Evolutionary conservation across 2,113 vertebrate species (phyloP), one percentile per base, ranked within the genome.

Genomic region (Phrynosoma blainvillii): DNA sequence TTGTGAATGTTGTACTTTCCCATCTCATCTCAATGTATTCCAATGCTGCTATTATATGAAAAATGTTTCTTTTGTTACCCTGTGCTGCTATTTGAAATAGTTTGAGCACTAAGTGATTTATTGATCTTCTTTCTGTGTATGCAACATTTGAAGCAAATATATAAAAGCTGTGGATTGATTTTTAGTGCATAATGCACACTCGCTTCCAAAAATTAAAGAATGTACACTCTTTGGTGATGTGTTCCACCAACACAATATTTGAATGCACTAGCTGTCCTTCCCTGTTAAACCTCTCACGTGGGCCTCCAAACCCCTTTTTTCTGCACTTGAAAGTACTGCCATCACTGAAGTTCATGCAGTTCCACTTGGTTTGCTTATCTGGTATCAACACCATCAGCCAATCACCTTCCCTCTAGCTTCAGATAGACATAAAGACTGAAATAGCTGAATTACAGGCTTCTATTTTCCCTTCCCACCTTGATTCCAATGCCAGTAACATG

Each of bases 31-130:
- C 93, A 88, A 89, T 89, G 9, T 91, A 90, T 92, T 95, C 92
- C 91, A n/a, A 90, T 92, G 90, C 92, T 91, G 71, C 89, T 90
- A 18, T 89, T 90, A 23, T 90, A 94, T 96, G 90, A 96, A 90
- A 91, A 92, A 91, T 89, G 89, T 96, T 95, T 91, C 81, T 88
- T 94, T 96, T 92, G 91, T 91, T 95, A 89, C 82, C 85, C 87
- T 92, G 77, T n/a, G 65, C 88, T 88, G 86, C 91, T 88, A 83
- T 92, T 90, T 85, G 73, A 20, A 91, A 91, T 79, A 92, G 2
- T 66, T 54, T 54, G 85, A 85, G 92, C 90, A 83, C 86, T 77
- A 56, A 12, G 4, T 1, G 84, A 84, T 74, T 54, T 84, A 18
- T 0, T 0, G 74, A 68, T 89, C 47, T 42, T 70, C 40, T 88